Evolutionary conservation across 2,888 invertebrate genomes (phyloP).

Genomic region (Anticlea derivata): DNA sequence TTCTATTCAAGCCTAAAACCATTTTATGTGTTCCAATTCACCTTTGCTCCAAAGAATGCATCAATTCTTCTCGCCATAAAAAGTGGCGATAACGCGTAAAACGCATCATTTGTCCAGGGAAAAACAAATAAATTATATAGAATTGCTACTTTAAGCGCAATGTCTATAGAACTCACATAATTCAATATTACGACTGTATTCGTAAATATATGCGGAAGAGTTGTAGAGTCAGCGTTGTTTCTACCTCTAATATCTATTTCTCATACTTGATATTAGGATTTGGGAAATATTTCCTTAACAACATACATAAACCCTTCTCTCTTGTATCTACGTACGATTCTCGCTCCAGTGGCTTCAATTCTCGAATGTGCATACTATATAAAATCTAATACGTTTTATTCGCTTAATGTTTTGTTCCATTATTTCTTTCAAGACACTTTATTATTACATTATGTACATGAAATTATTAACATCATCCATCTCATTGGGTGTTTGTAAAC

Average conservation of each 20-base stretch:
- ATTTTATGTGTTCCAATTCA: background rate
- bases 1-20: background rate
- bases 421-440: no score
- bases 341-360: no score
- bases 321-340: no score
- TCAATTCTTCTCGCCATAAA: conserved; percentile 51
- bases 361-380: no score
- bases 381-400: no score
- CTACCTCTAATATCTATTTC: conserved; percentile 24
- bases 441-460: no score
- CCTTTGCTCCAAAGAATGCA: conserved; percentile 37
- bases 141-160: conserved; percentile 59
- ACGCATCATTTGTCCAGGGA: conserved; percentile 57
- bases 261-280: conserved; percentile 2
- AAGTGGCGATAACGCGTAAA: conserved; percentile 53
- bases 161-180: conserved; percentile 59
- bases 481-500: no score
- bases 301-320: no score
- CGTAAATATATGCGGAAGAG: conserved; percentile 50
- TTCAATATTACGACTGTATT: conserved; percentile 58
- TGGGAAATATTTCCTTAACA: background rate
- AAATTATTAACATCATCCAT: no score
- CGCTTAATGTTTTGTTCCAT: no score
- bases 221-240: conserved; percentile 48
- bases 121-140: conserved; percentile 72